Base-by-base conservation (phyloP, 2,888 invertebrate genomes). In the Nudaria mundana region DNA sequence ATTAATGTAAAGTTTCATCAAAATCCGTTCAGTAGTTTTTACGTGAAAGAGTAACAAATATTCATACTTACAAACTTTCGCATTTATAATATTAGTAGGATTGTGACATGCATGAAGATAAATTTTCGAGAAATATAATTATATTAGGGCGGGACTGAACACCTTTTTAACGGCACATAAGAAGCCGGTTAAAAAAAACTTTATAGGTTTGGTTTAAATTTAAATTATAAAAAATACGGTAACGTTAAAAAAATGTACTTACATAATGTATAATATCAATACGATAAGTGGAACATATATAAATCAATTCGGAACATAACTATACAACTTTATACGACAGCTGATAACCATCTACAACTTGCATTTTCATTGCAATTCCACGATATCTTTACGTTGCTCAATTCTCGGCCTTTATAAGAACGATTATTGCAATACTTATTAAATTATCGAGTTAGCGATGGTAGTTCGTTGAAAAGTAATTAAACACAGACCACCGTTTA, bases 401-500 rank as follows among this genome's bases (percentile, higher is more conserved):
- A 70, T 48, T 60, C 35, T 52, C 52, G 38, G 41, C 49, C 51
- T 30, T 37, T 37, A 26, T 48, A 30, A 44, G 32, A 48, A 56
- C 20, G 3, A 20, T 60, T 63, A 61, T 61, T 51, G 40, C 41
- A 32, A 32, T 40, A n/a, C n/a, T n/a, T n/a, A 31, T 40, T 45
- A 52, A 56, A 55, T 59, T 58, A 58, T 44, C 42, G 33, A 44
- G 48, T 38, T 48, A 54, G 51, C 56, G 45, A 55, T 41, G 41
- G 50, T 48, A 46, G 60, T 61, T 58, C 37, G 40, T 49, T 25
- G 41, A 56, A 63, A 68, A 52, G 49, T 36, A 53, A 61, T 60
- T 57, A 65, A 73, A 71, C 71, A 55, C 59, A 45, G 73, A 70
- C 74, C 73, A 75, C 79, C 80, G 60, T 71, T 77, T 65, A 77